Percentiles rank a stretch among this genome's conserved stretches.
Evolutionary conservation across 2,797 vertebrate species (phyloP).

Genomic region (Chelon labrosus): DNA sequence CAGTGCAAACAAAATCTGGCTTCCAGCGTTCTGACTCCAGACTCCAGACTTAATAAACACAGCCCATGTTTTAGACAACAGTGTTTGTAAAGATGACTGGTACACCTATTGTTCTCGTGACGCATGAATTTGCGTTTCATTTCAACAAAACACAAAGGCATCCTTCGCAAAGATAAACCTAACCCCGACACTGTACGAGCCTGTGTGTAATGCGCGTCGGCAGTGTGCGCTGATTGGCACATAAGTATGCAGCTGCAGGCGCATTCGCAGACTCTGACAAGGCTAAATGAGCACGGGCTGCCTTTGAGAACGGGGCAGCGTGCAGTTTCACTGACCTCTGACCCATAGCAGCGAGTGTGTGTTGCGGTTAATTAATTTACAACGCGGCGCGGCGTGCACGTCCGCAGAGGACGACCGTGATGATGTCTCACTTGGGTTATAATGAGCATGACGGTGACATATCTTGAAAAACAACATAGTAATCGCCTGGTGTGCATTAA

Average conservation of each 20-base stretch:
- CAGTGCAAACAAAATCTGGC: slow-evolving; percentile 19
- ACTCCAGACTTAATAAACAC: slow-evolving; percentile 41
- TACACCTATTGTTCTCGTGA: slow-evolving; percentile 15
- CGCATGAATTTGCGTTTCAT: slow-evolving; percentile 3
- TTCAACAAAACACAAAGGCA: slow-evolving; percentile 22
- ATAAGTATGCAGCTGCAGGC: slow-evolving; percentile 31
- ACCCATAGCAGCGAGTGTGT: slow-evolving; percentile 6
- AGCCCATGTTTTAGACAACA: slow-evolving; percentile 1
- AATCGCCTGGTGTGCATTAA: slow-evolving; percentile 3
- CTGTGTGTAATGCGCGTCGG: not conserved
- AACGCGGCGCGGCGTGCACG: not conserved
- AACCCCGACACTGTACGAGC: not conserved
- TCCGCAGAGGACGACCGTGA: not conserved
- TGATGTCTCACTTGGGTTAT: not conserved
- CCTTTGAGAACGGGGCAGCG: not conserved
- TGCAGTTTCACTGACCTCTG: slow-evolving; percentile 30
- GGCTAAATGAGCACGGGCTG: slow-evolving; percentile 33
- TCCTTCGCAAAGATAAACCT: slow-evolving; percentile 7
- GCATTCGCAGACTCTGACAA: slow-evolving; percentile 32
- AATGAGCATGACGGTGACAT: slow-evolving; percentile 8
- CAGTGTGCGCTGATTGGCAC: slow-evolving; percentile 22
- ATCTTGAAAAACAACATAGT: slow-evolving; percentile 15
- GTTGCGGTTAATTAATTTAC: slow-evolving; percentile 13
- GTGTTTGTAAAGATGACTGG: slow-evolving; percentile 20
- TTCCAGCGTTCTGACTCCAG: slow-evolving; percentile 39